Evolutionary conservation across 2,113 vertebrate species (phyloP).

Genomic region (Lepisosteus osseus): DNA sequence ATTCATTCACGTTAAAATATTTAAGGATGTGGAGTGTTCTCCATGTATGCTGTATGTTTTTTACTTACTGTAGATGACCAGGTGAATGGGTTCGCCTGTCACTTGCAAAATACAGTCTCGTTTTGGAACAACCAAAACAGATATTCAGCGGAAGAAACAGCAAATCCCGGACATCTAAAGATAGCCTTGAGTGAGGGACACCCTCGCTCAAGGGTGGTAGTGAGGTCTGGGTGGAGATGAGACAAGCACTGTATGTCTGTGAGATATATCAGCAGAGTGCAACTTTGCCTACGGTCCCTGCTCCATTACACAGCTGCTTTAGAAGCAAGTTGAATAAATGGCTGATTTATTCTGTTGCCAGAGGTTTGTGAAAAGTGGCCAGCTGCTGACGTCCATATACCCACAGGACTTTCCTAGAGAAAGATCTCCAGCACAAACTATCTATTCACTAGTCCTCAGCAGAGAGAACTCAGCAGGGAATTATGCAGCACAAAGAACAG

Average conservation of each 20-base stretch:
- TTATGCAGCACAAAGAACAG: constrained; percentile 25
- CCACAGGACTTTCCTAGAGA: constrained; percentile 17
- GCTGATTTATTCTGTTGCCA: constrained; percentile 35
- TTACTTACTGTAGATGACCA: not conserved
- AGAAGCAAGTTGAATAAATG: constrained; percentile 19
- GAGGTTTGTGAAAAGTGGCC: constrained; percentile 22
- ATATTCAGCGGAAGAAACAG: constrained; percentile 11
- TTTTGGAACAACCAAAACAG: not conserved
- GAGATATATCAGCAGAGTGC: constrained; percentile 35
- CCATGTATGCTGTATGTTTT: not conserved
- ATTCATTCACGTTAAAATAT: too few relatives aligned
- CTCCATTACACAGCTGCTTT: constrained; percentile 13
- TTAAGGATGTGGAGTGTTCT: too few relatives aligned
- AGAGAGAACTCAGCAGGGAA: constrained; percentile 10
- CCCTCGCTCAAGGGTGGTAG: not conserved
- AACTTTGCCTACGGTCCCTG: constrained; percentile 22
- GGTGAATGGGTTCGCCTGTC: not conserved
- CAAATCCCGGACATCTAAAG: constrained; percentile 13
- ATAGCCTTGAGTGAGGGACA: constrained; percentile 12
- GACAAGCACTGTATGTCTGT: constrained; percentile 33
- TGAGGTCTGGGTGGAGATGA: constrained; percentile 41
- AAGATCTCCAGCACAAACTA: constrained; percentile 20
- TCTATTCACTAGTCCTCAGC: constrained; percentile 15
- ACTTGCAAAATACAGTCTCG: not conserved
- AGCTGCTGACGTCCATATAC: constrained; percentile 14